Conservation (phyloP, 2,113 vertebrate genomes). For the Caretta caretta region DNA sequence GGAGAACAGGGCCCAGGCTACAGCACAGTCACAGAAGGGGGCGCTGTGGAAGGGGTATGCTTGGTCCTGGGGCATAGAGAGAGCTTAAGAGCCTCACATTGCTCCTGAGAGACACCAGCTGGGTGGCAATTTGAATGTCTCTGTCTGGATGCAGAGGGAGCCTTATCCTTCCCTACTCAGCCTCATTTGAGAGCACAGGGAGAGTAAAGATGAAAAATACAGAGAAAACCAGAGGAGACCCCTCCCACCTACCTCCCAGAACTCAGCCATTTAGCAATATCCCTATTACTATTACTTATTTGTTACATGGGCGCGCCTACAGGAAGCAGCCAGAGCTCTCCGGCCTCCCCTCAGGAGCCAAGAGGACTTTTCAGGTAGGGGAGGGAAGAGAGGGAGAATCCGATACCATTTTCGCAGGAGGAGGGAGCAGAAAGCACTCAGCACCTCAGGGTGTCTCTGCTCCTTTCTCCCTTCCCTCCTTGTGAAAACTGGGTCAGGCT, state of each 20-base stretch:
- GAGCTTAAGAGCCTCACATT: not conserved
- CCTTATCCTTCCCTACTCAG: not conserved
- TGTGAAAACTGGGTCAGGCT: too few relatives aligned
- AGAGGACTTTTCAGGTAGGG: not conserved
- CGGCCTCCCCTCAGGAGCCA: not conserved
- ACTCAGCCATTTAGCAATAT: not conserved
- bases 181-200: not conserved
- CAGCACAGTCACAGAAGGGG: not conserved
- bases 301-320: not conserved
- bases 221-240: not conserved
- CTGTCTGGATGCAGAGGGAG: not conserved
- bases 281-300: not conserved
- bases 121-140: too few relatives aligned
- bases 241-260: not conserved
- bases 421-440: not conserved
- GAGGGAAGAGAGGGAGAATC: not conserved
- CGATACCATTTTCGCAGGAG: not conserved
- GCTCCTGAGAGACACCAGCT: not conserved
- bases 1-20: not conserved
- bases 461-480: too few relatives aligned
- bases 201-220: not conserved
- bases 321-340: not conserved
- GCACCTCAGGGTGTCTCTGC: too few relatives aligned
- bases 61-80: not conserved
- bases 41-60: slow-evolving; percentile 23